phyloP scores from a whole-genome alignment of 2,888 invertebrate genomes.

The Dicycla oo region DNA sequence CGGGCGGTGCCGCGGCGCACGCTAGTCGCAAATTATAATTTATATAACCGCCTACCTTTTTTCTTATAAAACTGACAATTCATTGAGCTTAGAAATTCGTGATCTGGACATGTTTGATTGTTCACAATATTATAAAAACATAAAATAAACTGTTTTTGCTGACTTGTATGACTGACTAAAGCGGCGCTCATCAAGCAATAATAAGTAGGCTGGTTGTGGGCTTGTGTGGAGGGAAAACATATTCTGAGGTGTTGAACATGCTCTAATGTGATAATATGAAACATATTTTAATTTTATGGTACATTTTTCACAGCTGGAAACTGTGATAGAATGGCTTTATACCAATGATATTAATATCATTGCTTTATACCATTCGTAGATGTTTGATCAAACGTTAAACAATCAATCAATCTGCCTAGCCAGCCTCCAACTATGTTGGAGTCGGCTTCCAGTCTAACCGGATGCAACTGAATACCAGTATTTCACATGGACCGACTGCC shows the following conservation, averaged over 20 bases:
- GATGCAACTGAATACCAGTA: too few species aligned
- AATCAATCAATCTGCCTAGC: too few species aligned
- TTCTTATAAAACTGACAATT: constrained; percentile 54
- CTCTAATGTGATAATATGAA: constrained; percentile 7
- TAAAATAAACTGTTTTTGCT: constrained; percentile 28
- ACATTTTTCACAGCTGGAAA: neutral
- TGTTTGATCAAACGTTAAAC: neutral
- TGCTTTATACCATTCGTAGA: neutral
- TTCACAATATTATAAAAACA: constrained; percentile 3
- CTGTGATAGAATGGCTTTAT: neutral
- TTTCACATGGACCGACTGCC: too few species aligned
- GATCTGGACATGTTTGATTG: neutral
- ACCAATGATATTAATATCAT: too few species aligned
- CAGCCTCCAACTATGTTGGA: too few species aligned
- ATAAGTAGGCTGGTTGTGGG: neutral
- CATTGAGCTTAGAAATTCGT: constrained; percentile 31
- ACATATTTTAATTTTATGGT: neutral
- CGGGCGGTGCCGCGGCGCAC: constrained; percentile 63
- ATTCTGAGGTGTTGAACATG: constrained; percentile 20
- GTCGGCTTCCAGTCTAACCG: too few species aligned
- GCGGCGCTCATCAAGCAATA: neutral
- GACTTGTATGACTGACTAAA: neutral
- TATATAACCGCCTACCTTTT: constrained; percentile 49
- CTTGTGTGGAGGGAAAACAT: constrained; percentile 32
- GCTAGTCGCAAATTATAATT: constrained; percentile 61